These are phyloP conservation scores for Galendromus occidentalis DNA, from an alignment of 1,140 invertebrate genomes.

Conservation along the genomic window DNA sequence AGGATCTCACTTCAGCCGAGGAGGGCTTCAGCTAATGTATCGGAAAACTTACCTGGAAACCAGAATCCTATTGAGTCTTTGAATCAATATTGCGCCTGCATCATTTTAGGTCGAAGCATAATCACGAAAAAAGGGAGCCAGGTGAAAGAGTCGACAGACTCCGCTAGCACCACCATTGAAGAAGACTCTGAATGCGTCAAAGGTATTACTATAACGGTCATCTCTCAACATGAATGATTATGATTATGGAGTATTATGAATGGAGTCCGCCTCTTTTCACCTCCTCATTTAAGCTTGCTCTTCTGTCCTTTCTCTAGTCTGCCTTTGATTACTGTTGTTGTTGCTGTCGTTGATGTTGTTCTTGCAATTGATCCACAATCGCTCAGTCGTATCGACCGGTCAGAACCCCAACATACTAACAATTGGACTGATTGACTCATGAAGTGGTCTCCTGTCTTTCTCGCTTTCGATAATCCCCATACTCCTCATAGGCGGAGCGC, in stretches of 20 bases:
- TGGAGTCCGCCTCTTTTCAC: neutral
- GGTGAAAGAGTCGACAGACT: conserved; percentile 83
- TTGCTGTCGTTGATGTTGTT: neutral
- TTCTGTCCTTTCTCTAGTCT: neutral
- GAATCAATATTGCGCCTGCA: neutral
- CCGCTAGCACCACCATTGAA: conserved; percentile 72
- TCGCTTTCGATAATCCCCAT: neutral
- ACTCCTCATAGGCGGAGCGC: too few relatives aligned
- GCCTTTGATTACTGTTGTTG: neutral
- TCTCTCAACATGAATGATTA: neutral
- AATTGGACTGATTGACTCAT: neutral
- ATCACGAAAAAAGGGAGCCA: conserved; percentile 79
- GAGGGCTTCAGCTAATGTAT: too few relatives aligned
- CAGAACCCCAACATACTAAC: neutral
- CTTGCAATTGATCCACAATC: neutral
- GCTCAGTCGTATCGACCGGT: neutral
- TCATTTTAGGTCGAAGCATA: conserved; percentile 49
- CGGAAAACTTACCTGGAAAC: too few relatives aligned
- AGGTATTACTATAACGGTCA: conserved; percentile 33
- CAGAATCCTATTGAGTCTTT: neutral
- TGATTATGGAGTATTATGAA: too few relatives aligned
- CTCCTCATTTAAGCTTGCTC: neutral
- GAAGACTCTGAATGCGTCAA: conserved; percentile 48
- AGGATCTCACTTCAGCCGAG: too few relatives aligned
- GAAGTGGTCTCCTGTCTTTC: neutral